Evolutionary conservation across 2,888 invertebrate genomes (phyloP).

Genomic region (Cecidostiba fungosa): DNA sequence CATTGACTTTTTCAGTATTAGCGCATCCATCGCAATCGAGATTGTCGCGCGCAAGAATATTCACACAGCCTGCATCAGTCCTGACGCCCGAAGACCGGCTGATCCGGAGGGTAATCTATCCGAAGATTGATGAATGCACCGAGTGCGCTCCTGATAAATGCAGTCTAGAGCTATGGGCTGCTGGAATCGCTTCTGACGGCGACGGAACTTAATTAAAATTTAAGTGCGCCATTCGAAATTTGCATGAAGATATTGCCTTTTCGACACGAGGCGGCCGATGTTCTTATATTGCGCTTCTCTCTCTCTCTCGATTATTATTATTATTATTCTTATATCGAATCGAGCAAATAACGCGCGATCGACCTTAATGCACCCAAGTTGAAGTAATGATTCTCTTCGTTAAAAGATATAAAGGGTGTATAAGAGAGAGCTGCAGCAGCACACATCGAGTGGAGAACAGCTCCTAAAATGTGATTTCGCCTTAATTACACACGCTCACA

Average conservation of each 20-base stretch:
- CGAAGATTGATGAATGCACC: conserved; percentile 58
- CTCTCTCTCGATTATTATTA: background rate
- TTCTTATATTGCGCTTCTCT: background rate
- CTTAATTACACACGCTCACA: conserved; percentile 64
- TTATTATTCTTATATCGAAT: too few species aligned
- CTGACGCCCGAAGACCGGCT: background rate
- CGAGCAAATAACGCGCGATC: too few species aligned
- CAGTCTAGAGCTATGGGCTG: conserved; percentile 14
- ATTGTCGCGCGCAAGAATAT: conserved; percentile 6
- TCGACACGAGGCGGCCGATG: background rate
- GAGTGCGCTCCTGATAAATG: conserved; percentile 53
- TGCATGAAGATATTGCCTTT: conserved; percentile 35
- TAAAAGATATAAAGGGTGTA: too few species aligned
- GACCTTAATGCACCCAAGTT: too few species aligned
- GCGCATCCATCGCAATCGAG: conserved; percentile 27
- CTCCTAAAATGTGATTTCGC: conserved; percentile 50
- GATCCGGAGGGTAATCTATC: conserved; percentile 56
- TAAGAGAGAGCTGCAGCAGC: too few species aligned
- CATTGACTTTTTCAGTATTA: conserved; percentile 15
- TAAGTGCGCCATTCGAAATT: conserved; percentile 52
- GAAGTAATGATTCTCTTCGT: background rate
- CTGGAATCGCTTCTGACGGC: conserved; percentile 20
- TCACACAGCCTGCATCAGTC: background rate
- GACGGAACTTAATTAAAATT: conserved; percentile 56
- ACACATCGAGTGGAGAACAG: background rate